A percentile compares a stretch with the other conserved stretches of the same genome.
These are phyloP conservation scores for Hapalemur alaotrensis DNA, from an alignment of 2,797 vertebrate species.

Conservation along the genomic window DNA sequence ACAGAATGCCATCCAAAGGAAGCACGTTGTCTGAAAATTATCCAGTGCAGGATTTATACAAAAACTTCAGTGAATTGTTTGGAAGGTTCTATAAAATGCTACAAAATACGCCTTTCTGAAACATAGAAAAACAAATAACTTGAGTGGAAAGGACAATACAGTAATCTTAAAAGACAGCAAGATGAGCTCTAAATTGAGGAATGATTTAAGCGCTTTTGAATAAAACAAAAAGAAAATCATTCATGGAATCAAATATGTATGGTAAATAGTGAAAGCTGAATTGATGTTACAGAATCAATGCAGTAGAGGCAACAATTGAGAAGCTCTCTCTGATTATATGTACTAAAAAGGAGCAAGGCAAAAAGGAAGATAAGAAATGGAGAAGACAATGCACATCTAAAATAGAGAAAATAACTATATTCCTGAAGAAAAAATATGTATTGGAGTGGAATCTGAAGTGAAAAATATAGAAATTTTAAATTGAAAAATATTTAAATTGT, in stretches of 20 bases:
- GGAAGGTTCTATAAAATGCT: not conserved
- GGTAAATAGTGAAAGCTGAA: not conserved
- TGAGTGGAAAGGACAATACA: not conserved
- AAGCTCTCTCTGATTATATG: not conserved
- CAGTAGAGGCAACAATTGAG: not conserved
- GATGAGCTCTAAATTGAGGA: not conserved
- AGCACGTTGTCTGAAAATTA: not conserved
- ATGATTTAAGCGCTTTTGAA: not conserved
- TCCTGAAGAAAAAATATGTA: not conserved
- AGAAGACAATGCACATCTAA: not conserved
- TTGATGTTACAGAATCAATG: not conserved
- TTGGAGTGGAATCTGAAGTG: not conserved
- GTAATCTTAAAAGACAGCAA: not conserved
- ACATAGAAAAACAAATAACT: not conserved
- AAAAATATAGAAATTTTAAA: not conserved
- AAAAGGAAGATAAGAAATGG: not conserved
- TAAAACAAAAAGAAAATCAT: not conserved
- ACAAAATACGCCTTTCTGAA: not conserved
- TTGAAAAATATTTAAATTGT: not conserved
- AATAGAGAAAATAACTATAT: not conserved
- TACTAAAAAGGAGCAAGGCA: not conserved
- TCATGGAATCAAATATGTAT: not conserved
- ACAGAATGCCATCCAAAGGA: not conserved
- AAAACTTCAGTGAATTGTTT: not conserved
- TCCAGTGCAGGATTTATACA: not conserved